phyloP scores from a whole-genome alignment of 2,797 vertebrate species.

The Galaxias olidus region DNA sequence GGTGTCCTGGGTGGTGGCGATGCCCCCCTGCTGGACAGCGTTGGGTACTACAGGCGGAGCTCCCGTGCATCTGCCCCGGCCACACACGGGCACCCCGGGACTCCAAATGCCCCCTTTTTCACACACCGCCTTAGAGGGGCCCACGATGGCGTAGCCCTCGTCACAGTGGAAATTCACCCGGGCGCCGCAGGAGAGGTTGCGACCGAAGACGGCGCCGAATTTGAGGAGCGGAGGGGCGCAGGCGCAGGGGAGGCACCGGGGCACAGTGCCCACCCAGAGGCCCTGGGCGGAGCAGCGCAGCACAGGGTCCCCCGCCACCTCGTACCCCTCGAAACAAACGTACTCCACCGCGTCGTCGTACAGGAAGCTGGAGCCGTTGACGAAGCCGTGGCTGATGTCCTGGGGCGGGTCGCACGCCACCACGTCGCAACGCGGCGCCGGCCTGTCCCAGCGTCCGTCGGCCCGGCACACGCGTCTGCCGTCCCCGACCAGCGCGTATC shows the following conservation, averaged over 20 bases:
- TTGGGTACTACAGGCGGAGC: slow-evolving; percentile 85
- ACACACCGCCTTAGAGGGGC: slow-evolving; percentile 83
- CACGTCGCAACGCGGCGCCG: slow-evolving; percentile 80
- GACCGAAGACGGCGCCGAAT: slow-evolving; percentile 75
- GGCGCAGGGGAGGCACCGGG: slow-evolving; percentile 83
- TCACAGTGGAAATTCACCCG: slow-evolving; percentile 80
- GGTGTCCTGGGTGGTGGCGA: slow-evolving; percentile 73
- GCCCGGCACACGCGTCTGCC: slow-evolving; percentile 74
- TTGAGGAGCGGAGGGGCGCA: slow-evolving; percentile 80
- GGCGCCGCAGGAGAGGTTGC: slow-evolving; percentile 82
- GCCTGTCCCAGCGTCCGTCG: slow-evolving; percentile 85
- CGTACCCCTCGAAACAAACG: slow-evolving; percentile 88
- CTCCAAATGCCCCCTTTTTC: slow-evolving; percentile 87
- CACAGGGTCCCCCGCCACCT: slow-evolving; percentile 79
- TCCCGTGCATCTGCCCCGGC: slow-evolving; percentile 78
- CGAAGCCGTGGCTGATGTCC: slow-evolving; percentile 87
- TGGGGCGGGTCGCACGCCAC: slow-evolving; percentile 86
- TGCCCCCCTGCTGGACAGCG: slow-evolving; percentile 82
- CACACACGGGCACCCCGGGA: slow-evolving; percentile 85
- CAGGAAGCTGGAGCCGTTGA: slow-evolving; percentile 88
- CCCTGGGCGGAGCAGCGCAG: slow-evolving; percentile 86
- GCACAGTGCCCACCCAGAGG: slow-evolving; percentile 83
- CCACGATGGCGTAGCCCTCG: slow-evolving; percentile 84
- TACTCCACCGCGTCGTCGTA: slow-evolving; percentile 85
- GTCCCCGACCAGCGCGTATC: slow-evolving; percentile 79